Conservation (phyloP, 1,140 invertebrate genomes). For the Camponotus floridanus region DNA sequence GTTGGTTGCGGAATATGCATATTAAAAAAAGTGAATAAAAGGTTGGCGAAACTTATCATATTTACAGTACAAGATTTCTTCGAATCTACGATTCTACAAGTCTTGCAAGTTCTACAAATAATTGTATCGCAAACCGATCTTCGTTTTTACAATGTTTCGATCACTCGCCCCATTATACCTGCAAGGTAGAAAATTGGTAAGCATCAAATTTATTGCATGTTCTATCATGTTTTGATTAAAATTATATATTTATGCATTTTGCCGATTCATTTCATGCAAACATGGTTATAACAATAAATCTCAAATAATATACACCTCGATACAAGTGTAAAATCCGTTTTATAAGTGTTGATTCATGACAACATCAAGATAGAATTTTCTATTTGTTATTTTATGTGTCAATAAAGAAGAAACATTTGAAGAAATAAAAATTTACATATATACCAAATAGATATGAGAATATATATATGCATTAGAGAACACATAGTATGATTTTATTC, state of each 20-base stretch:
- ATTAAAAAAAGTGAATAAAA: background rate
- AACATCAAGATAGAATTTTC: too few species aligned
- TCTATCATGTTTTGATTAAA: background rate
- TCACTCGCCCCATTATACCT: conserved; percentile 76
- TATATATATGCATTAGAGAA: too few species aligned
- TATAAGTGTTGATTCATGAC: too few species aligned
- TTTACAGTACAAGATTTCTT: background rate
- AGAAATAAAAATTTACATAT: too few species aligned
- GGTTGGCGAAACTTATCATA: conserved; percentile 8
- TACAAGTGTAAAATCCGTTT: too few species aligned
- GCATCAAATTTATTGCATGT: conserved; percentile 39
- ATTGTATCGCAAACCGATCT: background rate
- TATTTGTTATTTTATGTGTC: too few species aligned
- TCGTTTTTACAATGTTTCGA: conserved; percentile 77
- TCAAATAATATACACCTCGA: background rate
- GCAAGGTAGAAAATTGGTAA: conserved; percentile 77
- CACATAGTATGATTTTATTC: too few species aligned
- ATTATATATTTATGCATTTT: background rate
- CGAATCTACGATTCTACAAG: background rate
- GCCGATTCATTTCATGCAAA: conserved; percentile 4
- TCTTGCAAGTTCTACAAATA: background rate
- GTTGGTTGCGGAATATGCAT: background rate
- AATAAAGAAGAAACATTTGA: too few species aligned
- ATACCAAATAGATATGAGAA: too few species aligned
- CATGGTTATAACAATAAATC: background rate